Percentiles rank a stretch among this genome's conserved stretches.
Evolutionary conservation across 2,888 invertebrate species (phyloP).

Genomic region (Apeira syringaria): DNA sequence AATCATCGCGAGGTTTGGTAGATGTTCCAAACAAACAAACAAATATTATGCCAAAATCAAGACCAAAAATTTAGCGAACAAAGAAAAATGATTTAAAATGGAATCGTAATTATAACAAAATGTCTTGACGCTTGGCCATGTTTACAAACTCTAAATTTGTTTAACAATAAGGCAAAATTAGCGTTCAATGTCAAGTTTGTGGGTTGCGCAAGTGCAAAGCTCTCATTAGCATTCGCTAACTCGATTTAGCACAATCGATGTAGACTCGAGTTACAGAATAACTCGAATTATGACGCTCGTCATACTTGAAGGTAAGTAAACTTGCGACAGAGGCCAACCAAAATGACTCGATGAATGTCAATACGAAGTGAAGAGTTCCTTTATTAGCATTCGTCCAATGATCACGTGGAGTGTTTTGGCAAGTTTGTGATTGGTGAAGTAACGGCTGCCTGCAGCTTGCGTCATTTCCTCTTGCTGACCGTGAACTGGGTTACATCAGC

Average conservation of each 20-base stretch:
- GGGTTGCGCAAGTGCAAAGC: constrained; percentile 41
- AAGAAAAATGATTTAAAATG: too few species aligned
- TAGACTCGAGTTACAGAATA: constrained; percentile 20
- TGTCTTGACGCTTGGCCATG: constrained; percentile 2
- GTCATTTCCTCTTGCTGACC: constrained; percentile 81
- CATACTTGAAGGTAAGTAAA: constrained; percentile 21
- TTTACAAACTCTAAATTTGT: constrained; percentile 29
- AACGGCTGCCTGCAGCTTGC: constrained; percentile 65
- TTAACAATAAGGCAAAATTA: constrained; percentile 35
- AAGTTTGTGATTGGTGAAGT: constrained; percentile 55
- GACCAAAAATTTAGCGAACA: too few species aligned
- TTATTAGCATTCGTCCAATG: constrained; percentile 30
- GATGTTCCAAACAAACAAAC: too few species aligned
- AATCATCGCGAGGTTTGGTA: too few species aligned
- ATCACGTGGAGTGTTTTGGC: constrained; percentile 61
- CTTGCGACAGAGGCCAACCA: constrained; percentile 1
- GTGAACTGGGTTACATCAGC: constrained; percentile 79
- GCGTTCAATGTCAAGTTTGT: constrained; percentile 41
- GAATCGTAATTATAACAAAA: too few species aligned
- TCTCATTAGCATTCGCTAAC: constrained; percentile 42
- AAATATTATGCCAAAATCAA: too few species aligned
- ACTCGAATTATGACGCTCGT: constrained; percentile 34
- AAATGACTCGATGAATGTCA: constrained; percentile 31
- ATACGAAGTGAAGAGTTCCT: constrained; percentile 20
- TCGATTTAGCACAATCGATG: constrained; percentile 13